Conservation (phyloP, 1,140 invertebrate genomes). For the Orius laevigatus region DNA sequence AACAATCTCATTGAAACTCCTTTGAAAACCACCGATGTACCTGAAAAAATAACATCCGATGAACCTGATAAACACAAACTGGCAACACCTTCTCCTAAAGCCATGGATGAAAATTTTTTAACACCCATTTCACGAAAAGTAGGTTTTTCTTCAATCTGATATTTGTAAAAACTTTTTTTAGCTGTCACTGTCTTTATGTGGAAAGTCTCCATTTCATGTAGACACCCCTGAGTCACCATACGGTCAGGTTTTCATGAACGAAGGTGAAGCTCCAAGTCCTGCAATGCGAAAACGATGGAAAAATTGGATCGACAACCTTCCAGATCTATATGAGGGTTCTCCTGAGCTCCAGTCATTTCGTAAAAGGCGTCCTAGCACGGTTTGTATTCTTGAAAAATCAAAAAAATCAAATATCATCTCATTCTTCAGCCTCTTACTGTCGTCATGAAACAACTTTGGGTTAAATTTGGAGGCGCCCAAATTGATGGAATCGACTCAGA, state of each 20-base stretch:
- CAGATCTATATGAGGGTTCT: conserved; percentile 10
- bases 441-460: conserved; percentile 12
- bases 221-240: conserved; percentile 38
- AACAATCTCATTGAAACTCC: too few relatives aligned
- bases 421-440: conserved; percentile 28
- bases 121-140: too few relatives aligned
- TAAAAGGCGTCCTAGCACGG: conserved; percentile 1
- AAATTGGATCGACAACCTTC: conserved; percentile 28
- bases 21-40: too few relatives aligned
- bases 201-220: conserved; percentile 20
- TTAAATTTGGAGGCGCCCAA: conserved; percentile 12
- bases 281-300: conserved; percentile 31
- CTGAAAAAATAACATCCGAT: too few relatives aligned
- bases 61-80: too few relatives aligned
- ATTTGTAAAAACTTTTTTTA: too few relatives aligned
- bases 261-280: conserved; percentile 30
- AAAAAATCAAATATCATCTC: neutral
- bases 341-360: conserved; percentile 5
- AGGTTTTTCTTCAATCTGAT: too few relatives aligned
- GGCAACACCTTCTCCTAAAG: too few relatives aligned
- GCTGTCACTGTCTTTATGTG: neutral
- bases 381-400: neutral
- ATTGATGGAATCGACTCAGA: conserved; percentile 11
- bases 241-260: conserved; percentile 29
- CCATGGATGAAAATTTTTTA: too few relatives aligned